Percentiles rank a stretch among this genome's conserved stretches.
These are phyloP conservation scores for Martes flavigula DNA, from an alignment of 2,797 vertebrate species.

Conservation along the genomic window DNA sequence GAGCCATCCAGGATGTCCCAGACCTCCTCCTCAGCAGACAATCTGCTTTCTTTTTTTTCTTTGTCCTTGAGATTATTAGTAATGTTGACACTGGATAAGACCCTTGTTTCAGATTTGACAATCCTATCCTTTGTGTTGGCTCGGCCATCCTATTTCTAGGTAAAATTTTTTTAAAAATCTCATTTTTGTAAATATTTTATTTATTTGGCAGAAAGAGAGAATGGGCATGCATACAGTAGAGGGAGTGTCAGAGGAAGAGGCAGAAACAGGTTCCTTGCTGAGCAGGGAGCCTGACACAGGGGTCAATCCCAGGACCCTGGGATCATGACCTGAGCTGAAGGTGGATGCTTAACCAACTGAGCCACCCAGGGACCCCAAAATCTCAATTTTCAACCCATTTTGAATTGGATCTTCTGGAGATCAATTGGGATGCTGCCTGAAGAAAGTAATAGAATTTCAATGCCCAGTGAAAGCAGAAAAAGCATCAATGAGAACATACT, in stretches of 20 bases:
- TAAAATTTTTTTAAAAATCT: not conserved
- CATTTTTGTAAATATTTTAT: not conserved
- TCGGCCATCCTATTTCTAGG: not conserved
- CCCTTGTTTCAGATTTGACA: not conserved
- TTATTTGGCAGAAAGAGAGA: not conserved
- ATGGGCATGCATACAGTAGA: not conserved
- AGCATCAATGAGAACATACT: not conserved
- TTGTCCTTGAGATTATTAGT: not conserved
- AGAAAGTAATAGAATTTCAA: not conserved
- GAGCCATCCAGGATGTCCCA: not conserved
- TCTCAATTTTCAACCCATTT: not conserved
- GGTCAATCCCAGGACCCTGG: not conserved
- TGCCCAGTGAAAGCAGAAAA: not conserved
- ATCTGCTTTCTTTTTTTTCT: not conserved
- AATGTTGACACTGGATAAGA: not conserved
- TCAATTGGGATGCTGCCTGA: not conserved
- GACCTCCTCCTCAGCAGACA: not conserved
- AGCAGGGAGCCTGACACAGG: too few species aligned
- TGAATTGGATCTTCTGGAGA: not conserved
- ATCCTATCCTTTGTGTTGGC: not conserved
- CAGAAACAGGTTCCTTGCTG: not conserved
- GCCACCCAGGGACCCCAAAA: not conserved
- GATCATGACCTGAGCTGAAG: not conserved
- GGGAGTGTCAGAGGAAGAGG: not conserved
- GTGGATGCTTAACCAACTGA: not conserved